Evolutionary conservation across 2,113 vertebrate species (phyloP), one percentile per base, ranked within the genome.

Genomic region (Trematocara macrostoma): DNA sequence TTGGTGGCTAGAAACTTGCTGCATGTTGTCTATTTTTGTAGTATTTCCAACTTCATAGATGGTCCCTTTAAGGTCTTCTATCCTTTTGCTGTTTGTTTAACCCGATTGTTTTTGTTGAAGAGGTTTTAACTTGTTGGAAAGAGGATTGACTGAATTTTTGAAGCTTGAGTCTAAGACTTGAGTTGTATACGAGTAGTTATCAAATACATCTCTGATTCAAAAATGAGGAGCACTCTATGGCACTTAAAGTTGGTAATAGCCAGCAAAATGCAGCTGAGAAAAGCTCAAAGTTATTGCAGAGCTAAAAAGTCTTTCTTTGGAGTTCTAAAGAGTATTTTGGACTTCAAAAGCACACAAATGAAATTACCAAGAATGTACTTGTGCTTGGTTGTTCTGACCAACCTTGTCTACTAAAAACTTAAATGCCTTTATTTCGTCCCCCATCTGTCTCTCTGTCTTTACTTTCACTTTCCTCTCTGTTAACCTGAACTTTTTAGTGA

Each of bases 401-500:
- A 11, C 45, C 64, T 71, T 71, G 20, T 26, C 64, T 29, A 31
- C 45, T 51, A 76, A 76, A 76, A 76, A 76, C 45, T 34, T 45
- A 6, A 71, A 79, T 7, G 31, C 57, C 20, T 76, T 52, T 20
- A 29, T 47, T 67, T 51, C 14, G 40, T 49, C 26, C 8, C 10
- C 34, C 38, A 35, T 84, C 83, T 55, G 6, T 80, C 53, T 29
- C 5, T 55, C 85, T 42, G 15, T 51, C 45, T 76, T 67, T 49
- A 51, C 71, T 64, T 78, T 81, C 51, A 38, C 83, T 87, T 87
- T 84, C 42, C n/a, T 83, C 59, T 84, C 74, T 87, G 82, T 80
- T 89, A 86, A 93, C 69, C 84, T 82, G 6, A 95, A 95, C 91
- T 94, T 95, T 94, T 94, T 92, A 84, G 83, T 90, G 81, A 93